Base-by-base conservation (phyloP, 2,888 invertebrate genomes). In the Drosophila fungiperda region DNA sequence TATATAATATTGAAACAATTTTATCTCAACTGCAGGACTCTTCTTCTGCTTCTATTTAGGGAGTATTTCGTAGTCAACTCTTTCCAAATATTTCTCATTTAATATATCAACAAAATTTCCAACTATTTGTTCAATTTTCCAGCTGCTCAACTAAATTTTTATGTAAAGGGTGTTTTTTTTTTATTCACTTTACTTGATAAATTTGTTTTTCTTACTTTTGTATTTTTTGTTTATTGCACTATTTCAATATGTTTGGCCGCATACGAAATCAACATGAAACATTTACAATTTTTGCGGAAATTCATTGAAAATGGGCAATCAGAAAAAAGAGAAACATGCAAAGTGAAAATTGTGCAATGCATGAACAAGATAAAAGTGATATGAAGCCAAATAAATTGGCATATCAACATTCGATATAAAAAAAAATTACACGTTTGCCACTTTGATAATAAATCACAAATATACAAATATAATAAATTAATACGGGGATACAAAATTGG, bases 211-310 rank as follows among this genome's bases (percentile, higher is more conserved):
- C 23, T 8, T 23, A 45, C 45, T 58, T 20, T 48, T 38, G 8
- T 23, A 67, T 52, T 53, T 68, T 35, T 42, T 38, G 38, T 55
- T 80, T 73, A 73, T 88, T 80, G 72, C 83, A 80, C 68, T 72
- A 79, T 74, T 69, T 52, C 67, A 45, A 79, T 69, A 73, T 79
- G 76, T 66, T 73, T 64, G 50, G 32, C 35, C 29, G 57, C 71
- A 68, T 57, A 33, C 57, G 48, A 70, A 76, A 70, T 53, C 66
- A 63, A 63, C 68, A 76, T 68, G 65, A 68, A 76, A 76, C 65
- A 78, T 80, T 76, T 20, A 68, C 64, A 49, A 53, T 55, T 45
- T 60, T 75, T 57, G 58, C 63, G 62, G 20, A 63, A 72, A 65
- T 72, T 71, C 65, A 53, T 68, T 72, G 26, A 62, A 69, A 58